phyloP scores from a whole-genome alignment of 1,140 invertebrate genomes.

The Bombus cullumanus region DNA sequence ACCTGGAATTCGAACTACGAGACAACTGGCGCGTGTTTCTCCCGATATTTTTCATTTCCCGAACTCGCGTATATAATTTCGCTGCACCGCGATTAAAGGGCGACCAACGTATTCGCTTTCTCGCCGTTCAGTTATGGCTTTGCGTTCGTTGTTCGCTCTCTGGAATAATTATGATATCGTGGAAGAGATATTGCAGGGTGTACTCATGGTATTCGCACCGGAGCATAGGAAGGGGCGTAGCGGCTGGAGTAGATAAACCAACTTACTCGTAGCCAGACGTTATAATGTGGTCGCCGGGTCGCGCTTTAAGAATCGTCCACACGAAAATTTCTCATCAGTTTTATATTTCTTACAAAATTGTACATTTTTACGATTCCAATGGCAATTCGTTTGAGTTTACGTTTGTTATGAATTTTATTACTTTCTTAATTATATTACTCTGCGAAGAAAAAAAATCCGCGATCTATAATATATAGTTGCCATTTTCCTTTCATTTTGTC shows the following conservation, averaged over 20 bases:
- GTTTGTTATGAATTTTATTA: too few relatives aligned
- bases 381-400: too few relatives aligned
- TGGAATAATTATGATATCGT: slow-evolving; percentile 50
- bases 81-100: slow-evolving; percentile 2
- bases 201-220: slow-evolving; percentile 49
- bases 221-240: slow-evolving; percentile 52
- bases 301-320: slow-evolving; percentile 40
- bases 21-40: background rate
- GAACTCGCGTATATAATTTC: background rate
- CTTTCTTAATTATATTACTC: too few relatives aligned
- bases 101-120: background rate
- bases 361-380: background rate
- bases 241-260: slow-evolving; percentile 58
- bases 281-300: slow-evolving; percentile 29
- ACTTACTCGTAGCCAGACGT: slow-evolving; percentile 54
- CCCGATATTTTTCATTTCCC: background rate
- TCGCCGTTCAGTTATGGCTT: background rate
- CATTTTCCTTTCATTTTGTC: too few relatives aligned
- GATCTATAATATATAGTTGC: background rate
- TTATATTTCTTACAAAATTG: background rate
- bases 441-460: too few relatives aligned
- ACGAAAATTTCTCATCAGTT: background rate
- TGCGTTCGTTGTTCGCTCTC: slow-evolving; percentile 18
- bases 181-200: slow-evolving; percentile 56
- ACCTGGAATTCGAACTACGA: background rate